These are phyloP conservation scores for Pimpla rufipes DNA, from an alignment of 2,888 invertebrate genomes.

Conservation along the genomic window DNA sequence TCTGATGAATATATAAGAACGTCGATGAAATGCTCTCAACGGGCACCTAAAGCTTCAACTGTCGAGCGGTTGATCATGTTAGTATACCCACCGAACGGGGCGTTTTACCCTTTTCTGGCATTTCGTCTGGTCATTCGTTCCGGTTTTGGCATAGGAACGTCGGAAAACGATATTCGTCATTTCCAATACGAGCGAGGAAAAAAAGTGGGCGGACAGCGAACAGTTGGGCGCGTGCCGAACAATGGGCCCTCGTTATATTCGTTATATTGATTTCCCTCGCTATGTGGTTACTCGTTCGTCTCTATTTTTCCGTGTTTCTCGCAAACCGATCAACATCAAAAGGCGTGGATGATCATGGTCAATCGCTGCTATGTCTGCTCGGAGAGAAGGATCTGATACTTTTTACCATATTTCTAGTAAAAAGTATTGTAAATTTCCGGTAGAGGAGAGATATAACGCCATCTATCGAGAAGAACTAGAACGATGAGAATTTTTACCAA, in stretches of 20 bases:
- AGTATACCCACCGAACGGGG: slow-evolving; percentile 24
- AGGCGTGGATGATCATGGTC: slow-evolving; percentile 2
- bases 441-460: too few species aligned
- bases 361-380: not conserved
- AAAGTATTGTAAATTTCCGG: too few species aligned
- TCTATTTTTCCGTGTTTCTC: slow-evolving; percentile 37
- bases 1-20: too few species aligned
- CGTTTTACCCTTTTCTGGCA: slow-evolving; percentile 52
- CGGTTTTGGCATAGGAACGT: slow-evolving; percentile 4
- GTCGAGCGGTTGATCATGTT: slow-evolving; percentile 27
- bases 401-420: too few species aligned
- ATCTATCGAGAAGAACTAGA: too few species aligned
- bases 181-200: slow-evolving; percentile 54
- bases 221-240: slow-evolving; percentile 75
- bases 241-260: slow-evolving; percentile 79
- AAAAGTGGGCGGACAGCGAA: slow-evolving; percentile 79
- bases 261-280: slow-evolving; percentile 68
- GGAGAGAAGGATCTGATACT: too few species aligned
- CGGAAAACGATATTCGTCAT: slow-evolving; percentile 52
- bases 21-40: not conserved
- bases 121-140: slow-evolving; percentile 35
- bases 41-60: not conserved
- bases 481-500: too few species aligned
- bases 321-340: slow-evolving; percentile 29
- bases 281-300: slow-evolving; percentile 52